A percentile compares a stretch with the other conserved stretches of the same genome.
These are phyloP conservation scores for Chouioia cunea DNA, from an alignment of 2,888 invertebrate genomes.

Conservation along the genomic window DNA sequence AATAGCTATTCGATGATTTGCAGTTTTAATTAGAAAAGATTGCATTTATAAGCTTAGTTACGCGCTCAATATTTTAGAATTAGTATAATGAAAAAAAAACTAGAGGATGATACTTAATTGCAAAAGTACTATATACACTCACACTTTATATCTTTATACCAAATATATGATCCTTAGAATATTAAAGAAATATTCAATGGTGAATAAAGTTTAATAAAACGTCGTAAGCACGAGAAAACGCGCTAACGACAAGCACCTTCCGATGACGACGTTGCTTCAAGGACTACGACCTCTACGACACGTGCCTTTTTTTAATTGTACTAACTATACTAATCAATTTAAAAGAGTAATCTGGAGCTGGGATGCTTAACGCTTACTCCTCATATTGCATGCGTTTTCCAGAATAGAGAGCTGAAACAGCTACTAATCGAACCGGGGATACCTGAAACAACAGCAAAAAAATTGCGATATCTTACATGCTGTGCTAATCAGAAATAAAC, in stretches of 20 bases:
- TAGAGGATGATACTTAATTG: constrained; percentile 40
- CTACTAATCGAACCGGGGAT: not conserved
- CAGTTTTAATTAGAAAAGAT: too few species aligned
- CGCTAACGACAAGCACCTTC: too few species aligned
- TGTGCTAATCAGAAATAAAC: not conserved
- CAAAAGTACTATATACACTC: constrained; percentile 60
- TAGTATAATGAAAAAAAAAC: constrained; percentile 6
- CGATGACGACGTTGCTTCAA: too few species aligned
- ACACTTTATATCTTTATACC: constrained; percentile 58
- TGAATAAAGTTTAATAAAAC: constrained; percentile 51
- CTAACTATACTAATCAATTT: too few species aligned
- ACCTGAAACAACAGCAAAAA: constrained; percentile 39
- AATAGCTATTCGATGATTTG: not conserved
- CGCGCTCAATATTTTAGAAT: too few species aligned
- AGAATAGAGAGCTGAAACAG: too few species aligned
- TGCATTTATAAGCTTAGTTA: too few species aligned
- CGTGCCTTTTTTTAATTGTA: too few species aligned
- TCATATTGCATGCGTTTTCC: too few species aligned
- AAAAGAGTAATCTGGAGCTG: too few species aligned
- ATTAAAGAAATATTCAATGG: constrained; percentile 59
- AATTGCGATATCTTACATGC: constrained; percentile 5
- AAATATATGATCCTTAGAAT: constrained; percentile 59
- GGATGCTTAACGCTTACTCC: too few species aligned
- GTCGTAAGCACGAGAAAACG: not conserved
- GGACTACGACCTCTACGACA: too few species aligned